phyloP scores from a whole-genome alignment of 2,113 vertebrate genomes.

The Speoplatyrhinus poulsoni region DNA sequence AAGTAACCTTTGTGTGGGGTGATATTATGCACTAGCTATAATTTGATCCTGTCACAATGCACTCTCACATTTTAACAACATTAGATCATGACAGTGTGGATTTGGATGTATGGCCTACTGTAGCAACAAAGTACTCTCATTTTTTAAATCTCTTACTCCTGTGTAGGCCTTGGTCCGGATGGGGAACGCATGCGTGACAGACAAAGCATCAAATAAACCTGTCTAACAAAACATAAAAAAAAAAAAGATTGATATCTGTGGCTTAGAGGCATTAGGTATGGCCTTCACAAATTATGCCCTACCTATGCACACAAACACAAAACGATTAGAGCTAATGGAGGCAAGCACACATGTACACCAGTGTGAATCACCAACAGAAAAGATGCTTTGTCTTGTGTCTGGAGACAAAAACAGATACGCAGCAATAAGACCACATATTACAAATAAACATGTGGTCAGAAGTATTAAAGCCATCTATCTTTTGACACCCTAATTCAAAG shows the following conservation, averaged over 20 bases:
- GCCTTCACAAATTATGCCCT: background rate
- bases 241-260: background rate
- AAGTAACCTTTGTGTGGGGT: background rate
- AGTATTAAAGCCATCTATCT: background rate
- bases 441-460: background rate
- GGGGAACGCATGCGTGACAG: background rate
- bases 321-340: conserved; percentile 6
- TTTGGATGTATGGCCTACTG: background rate
- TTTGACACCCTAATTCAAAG: conserved; percentile 3
- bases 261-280: background rate
- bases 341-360: background rate
- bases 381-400: background rate
- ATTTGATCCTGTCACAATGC: background rate
- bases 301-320: background rate
- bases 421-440: background rate
- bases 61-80: background rate
- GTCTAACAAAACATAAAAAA: background rate
- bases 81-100: background rate
- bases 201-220: background rate
- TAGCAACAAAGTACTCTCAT: background rate
- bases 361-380: background rate
- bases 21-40: background rate
- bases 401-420: background rate
- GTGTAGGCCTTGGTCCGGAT: conserved; percentile 1
- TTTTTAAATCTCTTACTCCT: background rate